Conservation (phyloP, 2,888 invertebrate species). For the Alloscopus bannaensis region DNA sequence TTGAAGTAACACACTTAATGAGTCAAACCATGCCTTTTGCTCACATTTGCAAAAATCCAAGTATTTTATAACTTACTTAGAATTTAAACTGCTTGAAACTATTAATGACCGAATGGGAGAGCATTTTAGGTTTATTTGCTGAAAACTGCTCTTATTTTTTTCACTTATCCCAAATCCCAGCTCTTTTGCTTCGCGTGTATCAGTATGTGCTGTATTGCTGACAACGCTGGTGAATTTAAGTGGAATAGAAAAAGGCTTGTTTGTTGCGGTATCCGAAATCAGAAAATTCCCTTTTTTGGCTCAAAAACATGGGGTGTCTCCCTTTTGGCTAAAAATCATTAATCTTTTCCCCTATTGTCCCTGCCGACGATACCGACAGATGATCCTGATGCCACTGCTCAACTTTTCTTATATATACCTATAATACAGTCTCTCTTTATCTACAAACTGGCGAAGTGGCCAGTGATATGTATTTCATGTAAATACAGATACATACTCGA, state of each 20-base stretch:
- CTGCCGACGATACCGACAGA: conserved; percentile 60
- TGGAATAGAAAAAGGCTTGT: conserved; percentile 64
- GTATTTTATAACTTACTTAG: too few relatives aligned
- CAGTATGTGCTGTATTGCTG: not conserved
- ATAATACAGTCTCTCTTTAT: too few relatives aligned
- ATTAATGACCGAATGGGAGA: not conserved
- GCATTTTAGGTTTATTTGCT: not conserved
- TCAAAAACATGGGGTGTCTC: conserved; percentile 59
- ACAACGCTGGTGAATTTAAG: conserved; percentile 42
- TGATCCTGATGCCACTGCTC: conserved; percentile 50
- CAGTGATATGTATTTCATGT: too few relatives aligned
- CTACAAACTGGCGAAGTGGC: too few relatives aligned
- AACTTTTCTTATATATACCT: too few relatives aligned
- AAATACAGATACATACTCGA: too few relatives aligned
- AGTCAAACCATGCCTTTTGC: too few relatives aligned
- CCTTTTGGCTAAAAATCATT: conserved; percentile 69
- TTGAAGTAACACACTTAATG: too few relatives aligned
- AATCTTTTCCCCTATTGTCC: conserved; percentile 72
- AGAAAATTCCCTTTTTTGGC: conserved; percentile 66
- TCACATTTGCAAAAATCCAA: too few relatives aligned
- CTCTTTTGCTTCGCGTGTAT: too few relatives aligned
- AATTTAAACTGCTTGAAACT: too few relatives aligned
- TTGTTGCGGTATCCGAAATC: conserved; percentile 70
- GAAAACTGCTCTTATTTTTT: not conserved
- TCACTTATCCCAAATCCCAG: not conserved